Percentiles rank a stretch among this genome's conserved stretches.
phyloP scores from a whole-genome alignment of 2,113 vertebrate genomes.

The Eonycteris spelaea region DNA sequence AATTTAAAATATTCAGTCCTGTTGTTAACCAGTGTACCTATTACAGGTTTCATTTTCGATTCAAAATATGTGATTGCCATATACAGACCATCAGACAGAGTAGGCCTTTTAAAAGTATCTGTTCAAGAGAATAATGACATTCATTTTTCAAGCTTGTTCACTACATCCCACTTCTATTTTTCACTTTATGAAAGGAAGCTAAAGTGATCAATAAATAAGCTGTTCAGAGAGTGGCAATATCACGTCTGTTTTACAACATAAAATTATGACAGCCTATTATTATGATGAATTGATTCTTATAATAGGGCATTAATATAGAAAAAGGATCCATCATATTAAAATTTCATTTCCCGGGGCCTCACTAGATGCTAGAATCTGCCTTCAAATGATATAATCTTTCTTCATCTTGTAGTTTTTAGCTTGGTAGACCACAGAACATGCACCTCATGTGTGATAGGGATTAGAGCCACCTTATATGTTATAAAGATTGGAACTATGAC shows the following conservation, averaged over 20 bases:
- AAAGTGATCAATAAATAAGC: slow-evolving; percentile 53
- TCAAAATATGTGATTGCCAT: not conserved
- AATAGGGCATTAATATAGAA: slow-evolving; percentile 29
- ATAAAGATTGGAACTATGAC: not conserved
- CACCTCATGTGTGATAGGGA: not conserved
- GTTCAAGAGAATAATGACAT: slow-evolving; percentile 19
- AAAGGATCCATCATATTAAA: slow-evolving; percentile 55
- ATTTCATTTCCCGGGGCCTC: slow-evolving; percentile 38
- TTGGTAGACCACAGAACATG: not conserved
- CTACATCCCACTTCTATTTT: not conserved
- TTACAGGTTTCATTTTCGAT: slow-evolving; percentile 17
- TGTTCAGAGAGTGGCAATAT: not conserved
- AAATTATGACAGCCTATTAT: slow-evolving; percentile 16
- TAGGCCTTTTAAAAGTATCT: not conserved
- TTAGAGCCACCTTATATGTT: not conserved
- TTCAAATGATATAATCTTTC: not conserved
- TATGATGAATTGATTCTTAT: slow-evolving; percentile 42
- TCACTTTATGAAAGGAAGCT: slow-evolving; percentile 18
- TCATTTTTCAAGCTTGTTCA: not conserved
- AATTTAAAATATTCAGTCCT: not conserved
- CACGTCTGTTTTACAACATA: slow-evolving; percentile 37
- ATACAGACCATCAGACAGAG: not conserved
- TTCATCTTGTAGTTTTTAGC: not conserved
- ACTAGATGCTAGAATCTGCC: slow-evolving; percentile 23
- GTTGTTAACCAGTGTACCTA: not conserved